These are phyloP conservation scores for Hesperophylax magnus DNA, from an alignment of 1,140 invertebrate species.

Conservation along the genomic window DNA sequence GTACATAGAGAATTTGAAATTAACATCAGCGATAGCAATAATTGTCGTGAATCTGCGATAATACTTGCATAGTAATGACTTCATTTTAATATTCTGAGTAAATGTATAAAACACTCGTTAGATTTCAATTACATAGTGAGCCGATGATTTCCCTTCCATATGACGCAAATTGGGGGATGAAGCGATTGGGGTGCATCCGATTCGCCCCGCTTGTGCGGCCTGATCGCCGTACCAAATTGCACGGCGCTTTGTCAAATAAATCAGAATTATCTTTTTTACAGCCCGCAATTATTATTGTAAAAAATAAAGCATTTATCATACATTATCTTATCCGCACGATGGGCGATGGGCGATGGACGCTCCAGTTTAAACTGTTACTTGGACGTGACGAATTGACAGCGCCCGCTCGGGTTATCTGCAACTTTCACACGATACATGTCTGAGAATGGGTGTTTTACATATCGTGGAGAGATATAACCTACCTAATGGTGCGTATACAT, in stretches of 20 bases:
- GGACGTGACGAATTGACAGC: constrained; percentile 41
- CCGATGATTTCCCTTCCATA: no score
- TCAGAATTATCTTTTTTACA: constrained; percentile 48
- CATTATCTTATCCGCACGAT: constrained; percentile 17
- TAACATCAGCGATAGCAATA: no score
- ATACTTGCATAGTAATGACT: no score
- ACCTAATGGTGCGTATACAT: no score
- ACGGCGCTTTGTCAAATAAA: constrained; percentile 44
- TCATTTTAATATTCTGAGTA: no score
- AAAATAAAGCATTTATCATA: constrained; percentile 38
- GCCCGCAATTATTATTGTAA: constrained; percentile 15
- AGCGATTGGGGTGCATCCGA: constrained; percentile 2
- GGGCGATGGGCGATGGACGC: constrained; percentile 3
- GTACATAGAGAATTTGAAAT: no score
- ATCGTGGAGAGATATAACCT: no score
- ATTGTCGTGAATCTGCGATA: no score
- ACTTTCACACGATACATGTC: constrained; percentile 23
- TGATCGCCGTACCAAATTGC: constrained; percentile 24
- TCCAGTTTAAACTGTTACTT: constrained; percentile 38
- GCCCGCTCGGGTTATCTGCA: constrained; percentile 20
- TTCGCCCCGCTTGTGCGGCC: constrained; percentile 27
- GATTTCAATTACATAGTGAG: no score
- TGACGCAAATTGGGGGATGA: no score
- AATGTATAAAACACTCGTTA: no score
- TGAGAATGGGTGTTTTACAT: not conserved